These are phyloP conservation scores for Temnothorax longispinosus DNA, from an alignment of 1,140 invertebrate species.

Conservation along the genomic window DNA sequence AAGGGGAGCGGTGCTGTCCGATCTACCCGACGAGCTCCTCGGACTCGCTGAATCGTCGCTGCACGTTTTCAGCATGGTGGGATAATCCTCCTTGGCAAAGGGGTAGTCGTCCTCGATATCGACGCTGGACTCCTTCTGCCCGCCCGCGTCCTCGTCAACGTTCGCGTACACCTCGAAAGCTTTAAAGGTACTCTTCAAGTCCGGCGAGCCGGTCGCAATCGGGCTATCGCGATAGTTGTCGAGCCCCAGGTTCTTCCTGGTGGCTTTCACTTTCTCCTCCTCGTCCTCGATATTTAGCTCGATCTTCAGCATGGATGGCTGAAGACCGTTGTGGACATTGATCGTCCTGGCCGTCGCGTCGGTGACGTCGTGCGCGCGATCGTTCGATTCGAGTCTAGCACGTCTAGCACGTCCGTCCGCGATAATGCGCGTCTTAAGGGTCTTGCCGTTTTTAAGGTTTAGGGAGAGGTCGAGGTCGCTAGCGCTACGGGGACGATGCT, in stretches of 20 bases:
- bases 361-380: constrained; percentile 58
- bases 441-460: constrained; percentile 80
- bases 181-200: constrained; percentile 72
- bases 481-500: constrained; percentile 80
- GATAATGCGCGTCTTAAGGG: constrained; percentile 62
- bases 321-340: constrained; percentile 77
- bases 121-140: constrained; percentile 79
- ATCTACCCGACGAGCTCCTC: constrained; percentile 82
- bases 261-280: constrained; percentile 49
- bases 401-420: constrained; percentile 67
- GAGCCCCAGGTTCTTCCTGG: constrained; percentile 11
- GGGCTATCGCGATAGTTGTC: background rate
- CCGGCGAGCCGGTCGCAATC: constrained; percentile 19
- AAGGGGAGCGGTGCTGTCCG: constrained; percentile 82
- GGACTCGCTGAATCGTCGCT: constrained; percentile 84
- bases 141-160: constrained; percentile 46
- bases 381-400: constrained; percentile 72
- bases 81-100: constrained; percentile 84
- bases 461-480: constrained; percentile 83
- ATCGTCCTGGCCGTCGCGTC: constrained; percentile 18
- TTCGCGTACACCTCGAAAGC: constrained; percentile 64
- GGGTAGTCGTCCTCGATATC: constrained; percentile 84
- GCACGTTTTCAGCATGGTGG: constrained; percentile 84
- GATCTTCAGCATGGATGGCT: constrained; percentile 85
- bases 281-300: constrained; percentile 82